Evolutionary conservation across 2,888 invertebrate genomes (phyloP).

Genomic region (Notodonta dromedarius): DNA sequence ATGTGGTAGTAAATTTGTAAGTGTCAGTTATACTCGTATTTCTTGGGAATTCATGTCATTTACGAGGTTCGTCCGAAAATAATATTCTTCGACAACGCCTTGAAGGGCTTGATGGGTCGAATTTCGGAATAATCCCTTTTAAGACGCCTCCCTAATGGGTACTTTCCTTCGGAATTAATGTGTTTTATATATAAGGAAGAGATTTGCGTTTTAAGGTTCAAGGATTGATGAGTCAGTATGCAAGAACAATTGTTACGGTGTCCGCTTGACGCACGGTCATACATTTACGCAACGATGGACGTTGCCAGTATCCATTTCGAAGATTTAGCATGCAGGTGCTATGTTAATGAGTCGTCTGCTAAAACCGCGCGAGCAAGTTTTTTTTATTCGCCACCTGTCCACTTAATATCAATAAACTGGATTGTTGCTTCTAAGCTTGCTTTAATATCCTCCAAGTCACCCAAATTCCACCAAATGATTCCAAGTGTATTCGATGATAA

Average conservation of each 20-base stretch:
- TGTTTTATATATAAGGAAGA: background rate
- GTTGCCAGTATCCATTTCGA: constrained; percentile 13
- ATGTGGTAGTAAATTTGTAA: background rate
- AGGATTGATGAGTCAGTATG: constrained; percentile 27
- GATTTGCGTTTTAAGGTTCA: constrained; percentile 21
- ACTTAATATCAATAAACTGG: constrained; percentile 19
- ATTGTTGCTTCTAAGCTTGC: constrained; percentile 12
- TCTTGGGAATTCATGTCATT: background rate
- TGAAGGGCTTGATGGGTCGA: constrained; percentile 20
- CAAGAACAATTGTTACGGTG: constrained; percentile 19
- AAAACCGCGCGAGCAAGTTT: constrained; percentile 20
- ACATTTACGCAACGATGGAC: constrained; percentile 24
- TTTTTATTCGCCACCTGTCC: constrained; percentile 12
- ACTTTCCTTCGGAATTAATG: constrained; percentile 12
- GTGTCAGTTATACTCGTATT: constrained; percentile 1
- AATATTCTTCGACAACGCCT: constrained; percentile 12
- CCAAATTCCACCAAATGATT: background rate
- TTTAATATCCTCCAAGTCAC: background rate
- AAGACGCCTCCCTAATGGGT: constrained; percentile 25
- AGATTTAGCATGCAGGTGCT: constrained; percentile 23
- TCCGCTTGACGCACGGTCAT: constrained; percentile 23
- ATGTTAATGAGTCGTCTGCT: constrained; percentile 35
- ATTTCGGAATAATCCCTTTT: constrained; percentile 18
- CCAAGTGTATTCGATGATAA: background rate
- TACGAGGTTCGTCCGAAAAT: constrained; percentile 18